Base-by-base conservation (phyloP, 2,113 vertebrate genomes). In the Sylvilagus bachmani region DNA sequence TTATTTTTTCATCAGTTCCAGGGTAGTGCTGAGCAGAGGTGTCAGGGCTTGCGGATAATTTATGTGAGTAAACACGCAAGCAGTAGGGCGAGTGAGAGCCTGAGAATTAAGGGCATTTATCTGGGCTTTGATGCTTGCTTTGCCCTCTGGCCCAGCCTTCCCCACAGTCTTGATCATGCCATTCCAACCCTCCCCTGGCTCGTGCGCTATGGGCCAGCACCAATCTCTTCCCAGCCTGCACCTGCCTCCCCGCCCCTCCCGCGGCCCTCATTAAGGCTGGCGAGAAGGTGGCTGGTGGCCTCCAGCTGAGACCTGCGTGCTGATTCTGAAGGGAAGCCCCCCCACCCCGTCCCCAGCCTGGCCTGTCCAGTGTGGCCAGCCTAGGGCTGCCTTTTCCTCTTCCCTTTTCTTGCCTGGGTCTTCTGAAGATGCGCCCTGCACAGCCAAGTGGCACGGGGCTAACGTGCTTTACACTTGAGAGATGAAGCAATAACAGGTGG, bases 401-500 rank as follows among this genome's bases (percentile, higher is more conserved):
- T 53, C 78, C 96, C 90, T 67, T 93, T 88, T 33, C 84, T 90
- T 89, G 70, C 22, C n/a, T 58, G 83, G 0, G 12, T 84, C 96
- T 92, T 96, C 87, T 93, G 92, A 4, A 0, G 93, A 92, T 89
- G 96, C 51, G 0, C 95, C 98, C 70, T 44, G 94, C 97, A 96
- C 95, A 95, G 98, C 96, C 86, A 93, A 92, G 31, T 64, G 97
- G 97, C 96, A 82, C 94, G 0, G 13, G 16, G n/a, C 96, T 70
- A 88, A 74, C n/a, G 85, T 95, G 97, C 98, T 98, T 98, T 91
- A 89, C 97, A 71, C 98, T 93, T 70, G 96, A 96, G 98, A 98
- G 97, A 98, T 69, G 97, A 96, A 98, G 97, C 97, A 86, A 96
- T 98, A 97, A 98, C 98, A 98, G 98, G 98, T 98, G 98, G 98